phyloP scores from a whole-genome alignment of 2,888 invertebrate species.

The Cyaniris semiargus region DNA sequence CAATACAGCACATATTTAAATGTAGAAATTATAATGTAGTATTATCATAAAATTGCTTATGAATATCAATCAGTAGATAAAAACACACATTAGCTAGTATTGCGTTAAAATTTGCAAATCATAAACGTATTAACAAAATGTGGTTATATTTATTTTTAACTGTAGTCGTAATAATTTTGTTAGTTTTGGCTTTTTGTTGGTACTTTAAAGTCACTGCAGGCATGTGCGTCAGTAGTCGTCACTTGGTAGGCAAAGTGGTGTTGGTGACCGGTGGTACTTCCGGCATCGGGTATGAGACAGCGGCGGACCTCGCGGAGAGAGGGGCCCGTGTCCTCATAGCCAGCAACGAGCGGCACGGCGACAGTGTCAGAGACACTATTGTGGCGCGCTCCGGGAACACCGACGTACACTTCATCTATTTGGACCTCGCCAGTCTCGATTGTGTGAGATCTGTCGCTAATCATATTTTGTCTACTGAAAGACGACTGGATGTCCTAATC shows the following conservation, averaged over 20 bases:
- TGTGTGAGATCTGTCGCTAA: constrained; percentile 81
- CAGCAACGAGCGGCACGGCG: constrained; percentile 84
- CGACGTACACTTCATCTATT: constrained; percentile 54
- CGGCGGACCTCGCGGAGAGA: constrained; percentile 83
- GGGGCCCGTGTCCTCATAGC: constrained; percentile 89
- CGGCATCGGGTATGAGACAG: constrained; percentile 88
- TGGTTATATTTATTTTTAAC: neutral
- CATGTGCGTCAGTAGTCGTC: constrained; percentile 41
- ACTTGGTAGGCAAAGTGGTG: constrained; percentile 85
- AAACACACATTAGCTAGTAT: neutral
- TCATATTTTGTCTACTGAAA: constrained; percentile 68
- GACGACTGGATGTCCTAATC: constrained; percentile 76
- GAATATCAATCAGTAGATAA: neutral
- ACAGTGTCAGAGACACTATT: constrained; percentile 62
- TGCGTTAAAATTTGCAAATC: neutral
- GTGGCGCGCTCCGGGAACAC: constrained; percentile 45
- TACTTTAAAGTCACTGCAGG: constrained; percentile 39
- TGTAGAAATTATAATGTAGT: no score
- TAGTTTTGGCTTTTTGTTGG: constrained; percentile 33
- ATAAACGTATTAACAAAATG: neutral
- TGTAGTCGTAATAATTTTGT: constrained; percentile 21
- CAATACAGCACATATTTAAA: neutral
- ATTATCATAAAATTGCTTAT: no score
- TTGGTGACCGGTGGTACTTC: constrained; percentile 91
- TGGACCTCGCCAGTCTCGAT: constrained; percentile 73